A percentile compares a stretch with the other conserved stretches of the same genome.
These are phyloP conservation scores for Eospalax fontanierii DNA, from an alignment of 2,797 vertebrate species.

Conservation along the genomic window DNA sequence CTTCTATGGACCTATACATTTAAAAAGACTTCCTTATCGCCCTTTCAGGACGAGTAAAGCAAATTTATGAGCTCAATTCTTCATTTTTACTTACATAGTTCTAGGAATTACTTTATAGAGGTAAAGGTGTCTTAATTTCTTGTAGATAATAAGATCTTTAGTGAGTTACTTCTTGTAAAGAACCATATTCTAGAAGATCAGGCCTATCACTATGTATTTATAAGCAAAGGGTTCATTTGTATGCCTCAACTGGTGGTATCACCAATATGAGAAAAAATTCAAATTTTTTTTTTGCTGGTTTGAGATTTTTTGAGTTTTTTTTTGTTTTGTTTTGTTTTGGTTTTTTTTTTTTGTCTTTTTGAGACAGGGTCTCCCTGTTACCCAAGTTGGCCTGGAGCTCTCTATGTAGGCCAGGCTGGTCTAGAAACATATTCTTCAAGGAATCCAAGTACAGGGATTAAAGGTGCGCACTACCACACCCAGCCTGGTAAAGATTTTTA, in stretches of 20 bases:
- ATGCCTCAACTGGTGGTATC: not conserved
- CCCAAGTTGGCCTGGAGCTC: too few species aligned
- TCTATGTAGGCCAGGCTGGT: too few species aligned
- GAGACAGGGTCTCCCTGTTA: too few species aligned
- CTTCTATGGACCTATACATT: not conserved
- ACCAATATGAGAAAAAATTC: slow-evolving; percentile 59
- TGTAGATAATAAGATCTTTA: slow-evolving; percentile 3
- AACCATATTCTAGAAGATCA: slow-evolving; percentile 49
- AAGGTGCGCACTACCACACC: too few species aligned
- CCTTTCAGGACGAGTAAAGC: slow-evolving; percentile 1
- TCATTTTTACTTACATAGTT: slow-evolving; percentile 39
- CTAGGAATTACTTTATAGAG: not conserved
- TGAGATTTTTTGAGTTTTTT: too few species aligned
- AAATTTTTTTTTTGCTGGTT: not conserved
- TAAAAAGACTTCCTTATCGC: slow-evolving; percentile 27
- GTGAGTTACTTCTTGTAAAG: slow-evolving; percentile 26
- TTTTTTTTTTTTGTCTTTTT: too few species aligned
- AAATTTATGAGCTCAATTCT: slow-evolving; percentile 1
- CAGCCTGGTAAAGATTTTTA: slow-evolving; percentile 54
- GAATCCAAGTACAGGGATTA: too few species aligned
- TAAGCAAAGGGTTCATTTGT: not conserved
- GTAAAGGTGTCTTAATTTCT: slow-evolving; percentile 20
- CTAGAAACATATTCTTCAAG: too few species aligned
- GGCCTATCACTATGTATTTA: slow-evolving; percentile 18
- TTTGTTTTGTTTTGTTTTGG: too few species aligned